These are phyloP conservation scores for Netta rufina DNA, from an alignment of 2,797 vertebrate species.

Conservation along the genomic window DNA sequence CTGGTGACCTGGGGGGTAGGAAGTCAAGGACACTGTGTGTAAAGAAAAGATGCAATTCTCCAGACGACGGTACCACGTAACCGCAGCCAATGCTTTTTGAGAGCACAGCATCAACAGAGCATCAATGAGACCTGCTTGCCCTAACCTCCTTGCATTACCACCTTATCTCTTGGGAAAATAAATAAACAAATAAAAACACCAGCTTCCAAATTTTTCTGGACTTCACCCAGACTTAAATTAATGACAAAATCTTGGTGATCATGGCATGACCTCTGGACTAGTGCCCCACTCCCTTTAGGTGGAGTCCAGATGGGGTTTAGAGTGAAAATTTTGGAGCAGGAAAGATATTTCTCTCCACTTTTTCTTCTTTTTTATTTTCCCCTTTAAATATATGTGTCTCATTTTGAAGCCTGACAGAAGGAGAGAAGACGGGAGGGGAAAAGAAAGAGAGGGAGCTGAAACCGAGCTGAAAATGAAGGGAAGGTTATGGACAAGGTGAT, in stretches of 20 bases:
- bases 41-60: neutral
- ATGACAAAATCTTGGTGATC: neutral
- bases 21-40: neutral
- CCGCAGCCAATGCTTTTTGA: neutral
- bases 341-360: neutral
- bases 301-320: neutral
- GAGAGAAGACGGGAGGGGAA: neutral
- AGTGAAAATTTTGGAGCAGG: neutral
- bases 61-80: neutral
- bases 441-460: neutral
- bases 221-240: neutral
- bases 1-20: neutral
- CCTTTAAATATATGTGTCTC: neutral
- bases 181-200: no score
- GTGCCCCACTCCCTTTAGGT: neutral
- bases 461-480: constrained; percentile 10
- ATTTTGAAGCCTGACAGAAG: neutral
- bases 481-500: neutral
- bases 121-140: neutral
- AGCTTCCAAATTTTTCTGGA: neutral
- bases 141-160: neutral
- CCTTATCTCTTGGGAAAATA: neutral
- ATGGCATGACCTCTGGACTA: neutral
- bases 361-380: neutral
- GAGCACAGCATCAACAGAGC: neutral